Conservation (phyloP, 2,888 invertebrate genomes). For the Ormyrus nitidulus region DNA sequence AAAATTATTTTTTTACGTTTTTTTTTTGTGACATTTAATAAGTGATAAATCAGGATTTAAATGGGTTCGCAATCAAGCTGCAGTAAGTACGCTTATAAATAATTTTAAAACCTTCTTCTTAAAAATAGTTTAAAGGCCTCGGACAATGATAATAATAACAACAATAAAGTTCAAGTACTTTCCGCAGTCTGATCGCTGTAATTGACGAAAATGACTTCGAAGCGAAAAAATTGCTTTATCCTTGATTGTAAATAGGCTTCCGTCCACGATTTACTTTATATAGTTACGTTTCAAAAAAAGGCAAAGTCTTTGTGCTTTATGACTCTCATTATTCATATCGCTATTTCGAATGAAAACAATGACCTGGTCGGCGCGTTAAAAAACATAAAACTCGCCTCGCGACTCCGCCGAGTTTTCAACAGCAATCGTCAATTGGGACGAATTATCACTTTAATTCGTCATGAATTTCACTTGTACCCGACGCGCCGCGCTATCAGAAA, state of each 20-base stretch:
- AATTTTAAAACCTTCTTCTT: constrained; percentile 2
- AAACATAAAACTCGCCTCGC: too few relatives aligned
- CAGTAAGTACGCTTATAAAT: neutral
- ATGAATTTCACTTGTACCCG: too few relatives aligned
- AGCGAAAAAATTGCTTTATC: constrained; percentile 14
- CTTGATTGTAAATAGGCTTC: constrained; percentile 17
- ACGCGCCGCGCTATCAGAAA: too few relatives aligned
- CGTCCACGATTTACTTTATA: neutral
- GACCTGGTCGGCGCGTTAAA: too few relatives aligned
- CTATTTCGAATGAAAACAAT: too few relatives aligned
- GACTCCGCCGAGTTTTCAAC: too few relatives aligned
- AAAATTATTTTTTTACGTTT: too few relatives aligned
- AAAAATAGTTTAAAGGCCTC: neutral
- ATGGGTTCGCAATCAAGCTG: neutral
- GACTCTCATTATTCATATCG: neutral
- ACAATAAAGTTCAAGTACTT: constrained; percentile 28
- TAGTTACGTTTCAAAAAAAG: neutral
- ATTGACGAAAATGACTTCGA: constrained; percentile 27
- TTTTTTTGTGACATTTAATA: too few relatives aligned
- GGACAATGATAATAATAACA: neutral
- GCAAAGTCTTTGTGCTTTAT: neutral
- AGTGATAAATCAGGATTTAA: neutral
- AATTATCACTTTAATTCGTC: too few relatives aligned
- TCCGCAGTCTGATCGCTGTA: constrained; percentile 26
- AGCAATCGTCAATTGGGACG: too few relatives aligned